Evolutionary conservation across 92 coral and sea anemone species (phyloP).

Genomic region (Plumapathes pennacea): DNA sequence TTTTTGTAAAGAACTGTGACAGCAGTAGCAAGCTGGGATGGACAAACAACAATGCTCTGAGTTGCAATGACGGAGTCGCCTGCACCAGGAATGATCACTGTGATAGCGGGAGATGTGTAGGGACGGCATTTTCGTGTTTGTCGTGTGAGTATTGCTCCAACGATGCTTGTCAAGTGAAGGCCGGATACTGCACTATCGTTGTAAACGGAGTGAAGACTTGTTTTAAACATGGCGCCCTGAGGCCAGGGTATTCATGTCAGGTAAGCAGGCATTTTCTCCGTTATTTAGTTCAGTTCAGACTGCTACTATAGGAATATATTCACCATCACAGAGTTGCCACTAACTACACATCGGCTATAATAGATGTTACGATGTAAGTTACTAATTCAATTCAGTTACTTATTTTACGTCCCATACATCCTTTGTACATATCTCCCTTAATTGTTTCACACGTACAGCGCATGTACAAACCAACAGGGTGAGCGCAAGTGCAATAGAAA

Average conservation of each 20-base stretch:
- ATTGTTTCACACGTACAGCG: too few species aligned
- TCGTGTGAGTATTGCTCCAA: conserved; percentile 72
- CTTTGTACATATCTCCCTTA: too few species aligned
- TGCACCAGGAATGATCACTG: conserved; percentile 76
- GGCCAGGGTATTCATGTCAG: conserved; percentile 85
- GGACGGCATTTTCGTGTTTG: conserved; percentile 74
- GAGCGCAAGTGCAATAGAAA: too few species aligned
- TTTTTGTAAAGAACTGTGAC: conserved; percentile 56
- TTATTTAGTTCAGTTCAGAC: too few species aligned
- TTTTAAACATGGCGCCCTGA: conserved; percentile 43
- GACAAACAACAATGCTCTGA: conserved; percentile 58
- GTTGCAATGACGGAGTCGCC: conserved; percentile 60
- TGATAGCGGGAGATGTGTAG: conserved; percentile 58
- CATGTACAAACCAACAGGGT: too few species aligned
- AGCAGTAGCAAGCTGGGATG: conserved; percentile 50
- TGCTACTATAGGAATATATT: too few species aligned
- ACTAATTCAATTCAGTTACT: too few species aligned
- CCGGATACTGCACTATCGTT: conserved; percentile 60
- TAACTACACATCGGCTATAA: too few species aligned
- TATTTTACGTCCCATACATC: too few species aligned
- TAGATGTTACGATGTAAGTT: too few species aligned
- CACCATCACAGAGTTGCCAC: too few species aligned
- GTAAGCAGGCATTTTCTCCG: too few species aligned
- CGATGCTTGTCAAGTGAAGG: conserved; percentile 61
- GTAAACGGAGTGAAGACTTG: conserved; percentile 50